phyloP scores from a whole-genome alignment of 2,113 vertebrate species.

The Onychostoma macrolepis region DNA sequence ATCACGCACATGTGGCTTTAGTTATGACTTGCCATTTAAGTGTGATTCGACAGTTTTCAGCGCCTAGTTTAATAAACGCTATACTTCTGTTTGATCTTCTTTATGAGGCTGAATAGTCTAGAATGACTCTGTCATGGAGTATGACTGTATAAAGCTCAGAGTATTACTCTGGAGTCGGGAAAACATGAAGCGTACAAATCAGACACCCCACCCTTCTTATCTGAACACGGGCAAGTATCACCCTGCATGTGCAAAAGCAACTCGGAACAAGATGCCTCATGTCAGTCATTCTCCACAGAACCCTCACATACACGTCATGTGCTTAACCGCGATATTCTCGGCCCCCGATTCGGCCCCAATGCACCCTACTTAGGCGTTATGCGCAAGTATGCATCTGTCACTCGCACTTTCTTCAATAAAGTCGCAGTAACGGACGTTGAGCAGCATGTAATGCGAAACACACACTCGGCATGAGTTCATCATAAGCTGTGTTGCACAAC shows the following conservation, averaged over 20 bases:
- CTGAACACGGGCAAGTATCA: slow-evolving; percentile 37
- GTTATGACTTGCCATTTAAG: slow-evolving; percentile 22
- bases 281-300: slow-evolving; percentile 23
- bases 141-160: slow-evolving; percentile 15
- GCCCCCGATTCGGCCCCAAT: background rate
- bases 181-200: slow-evolving; percentile 27
- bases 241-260: slow-evolving; percentile 23
- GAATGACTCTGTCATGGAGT: slow-evolving; percentile 4
- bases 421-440: background rate
- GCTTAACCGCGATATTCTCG: background rate
- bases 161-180: slow-evolving; percentile 25
- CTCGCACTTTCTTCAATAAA: background rate
- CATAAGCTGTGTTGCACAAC: background rate
- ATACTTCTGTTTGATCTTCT: slow-evolving; percentile 27
- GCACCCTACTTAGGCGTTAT: background rate
- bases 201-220: slow-evolving; percentile 37
- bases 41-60: slow-evolving; percentile 38
- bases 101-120: slow-evolving; percentile 12
- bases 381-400: background rate
- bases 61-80: background rate
- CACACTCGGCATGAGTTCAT: background rate
- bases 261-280: slow-evolving; percentile 41
- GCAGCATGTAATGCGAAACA: background rate
- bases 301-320: background rate
- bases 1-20: slow-evolving; percentile 22